A percentile compares a stretch with the other conserved stretches of the same genome.
Conservation (phyloP, 2,888 invertebrate genomes). For the Xestia ashworthii region DNA sequence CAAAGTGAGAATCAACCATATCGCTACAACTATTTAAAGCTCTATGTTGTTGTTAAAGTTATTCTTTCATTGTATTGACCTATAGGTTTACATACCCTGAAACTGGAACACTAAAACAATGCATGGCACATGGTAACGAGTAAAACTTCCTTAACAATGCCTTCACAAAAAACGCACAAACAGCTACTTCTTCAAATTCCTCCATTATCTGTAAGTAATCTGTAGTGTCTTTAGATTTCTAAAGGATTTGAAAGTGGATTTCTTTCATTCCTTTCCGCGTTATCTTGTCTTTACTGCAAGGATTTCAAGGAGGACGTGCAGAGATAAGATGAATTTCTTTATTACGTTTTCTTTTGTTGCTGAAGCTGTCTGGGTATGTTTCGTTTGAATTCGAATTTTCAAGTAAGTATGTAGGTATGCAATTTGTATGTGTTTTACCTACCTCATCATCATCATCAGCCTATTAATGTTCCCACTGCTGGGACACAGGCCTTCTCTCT, state of each 20-base stretch:
- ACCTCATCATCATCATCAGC: no score
- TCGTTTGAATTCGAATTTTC: neutral
- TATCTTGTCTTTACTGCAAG: constrained; percentile 39
- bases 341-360: constrained; percentile 39
- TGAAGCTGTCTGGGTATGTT: neutral
- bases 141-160: neutral
- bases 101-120: neutral
- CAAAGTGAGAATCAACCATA: no score
- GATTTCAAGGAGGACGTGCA: constrained; percentile 32
- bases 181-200: neutral
- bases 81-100: no score
- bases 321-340: constrained; percentile 49
- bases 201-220: constrained; percentile 27
- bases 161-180: neutral
- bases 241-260: constrained; percentile 50
- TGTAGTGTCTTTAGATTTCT: constrained; percentile 22
- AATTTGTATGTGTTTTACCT: neutral
- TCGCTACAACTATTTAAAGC: no score
- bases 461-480: no score
- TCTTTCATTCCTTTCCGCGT: constrained; percentile 31
- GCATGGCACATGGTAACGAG: no score
- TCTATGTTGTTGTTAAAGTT: no score
- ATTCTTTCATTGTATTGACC: no score
- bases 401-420: neutral
- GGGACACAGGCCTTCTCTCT: no score